A percentile compares a stretch with the other conserved stretches of the same genome.
Evolutionary conservation across 2,888 invertebrate species (phyloP).

Genomic region (Pyrrhopygopsis socrates): DNA sequence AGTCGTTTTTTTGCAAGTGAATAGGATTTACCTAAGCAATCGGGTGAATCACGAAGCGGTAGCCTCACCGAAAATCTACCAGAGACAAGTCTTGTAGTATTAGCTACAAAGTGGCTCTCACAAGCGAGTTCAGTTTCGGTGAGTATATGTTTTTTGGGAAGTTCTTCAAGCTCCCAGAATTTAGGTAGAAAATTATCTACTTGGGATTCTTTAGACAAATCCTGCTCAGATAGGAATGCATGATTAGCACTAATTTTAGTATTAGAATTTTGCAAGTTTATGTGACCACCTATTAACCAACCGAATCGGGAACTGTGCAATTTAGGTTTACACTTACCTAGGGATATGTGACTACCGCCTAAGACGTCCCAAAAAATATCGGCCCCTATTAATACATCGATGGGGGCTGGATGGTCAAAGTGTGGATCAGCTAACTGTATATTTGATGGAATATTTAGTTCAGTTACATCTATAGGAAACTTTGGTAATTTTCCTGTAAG

Average conservation of each 20-base stretch:
- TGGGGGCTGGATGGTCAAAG: constrained; percentile 54
- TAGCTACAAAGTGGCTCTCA: constrained; percentile 29
- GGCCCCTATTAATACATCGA: constrained; percentile 73
- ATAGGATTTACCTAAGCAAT: constrained; percentile 32
- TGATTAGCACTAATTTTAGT: constrained; percentile 8
- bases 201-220: constrained; percentile 1
- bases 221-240: not conserved
- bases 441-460: constrained; percentile 55
- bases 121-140: constrained; percentile 12
- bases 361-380: constrained; percentile 66
- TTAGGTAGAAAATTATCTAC: constrained; percentile 28
- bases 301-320: constrained; percentile 22
- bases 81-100: constrained; percentile 10
- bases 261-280: not conserved
- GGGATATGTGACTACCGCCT: constrained; percentile 20
- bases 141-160: constrained; percentile 13
- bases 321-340: constrained; percentile 15
- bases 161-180: constrained; percentile 48
- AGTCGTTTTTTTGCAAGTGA: constrained; percentile 54
- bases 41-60: constrained; percentile 28
- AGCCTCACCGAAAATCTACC: constrained; percentile 48
- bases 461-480: constrained; percentile 2
- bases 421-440: constrained; percentile 67
- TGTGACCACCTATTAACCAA: constrained; percentile 18
- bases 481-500: constrained; percentile 70